These are phyloP conservation scores for Axinella damicornis DNA, from an alignment of 37 sponge, comb jelly and placozoan species.

Conservation along the genomic window DNA sequence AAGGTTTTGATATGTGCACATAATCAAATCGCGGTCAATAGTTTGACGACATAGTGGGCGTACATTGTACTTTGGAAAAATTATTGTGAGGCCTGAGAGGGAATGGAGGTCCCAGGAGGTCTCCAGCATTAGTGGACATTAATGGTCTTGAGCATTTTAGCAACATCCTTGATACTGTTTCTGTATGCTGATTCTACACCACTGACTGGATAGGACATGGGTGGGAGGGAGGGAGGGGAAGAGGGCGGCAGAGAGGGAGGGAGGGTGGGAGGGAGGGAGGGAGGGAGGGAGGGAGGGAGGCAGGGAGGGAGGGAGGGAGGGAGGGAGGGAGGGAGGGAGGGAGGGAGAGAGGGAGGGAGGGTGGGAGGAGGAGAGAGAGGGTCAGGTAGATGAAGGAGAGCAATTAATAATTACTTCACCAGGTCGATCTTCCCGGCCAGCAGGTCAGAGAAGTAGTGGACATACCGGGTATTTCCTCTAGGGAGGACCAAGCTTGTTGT, in stretches of 20 bases:
- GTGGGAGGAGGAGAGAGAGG: too few relatives aligned
- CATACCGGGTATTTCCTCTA: slow-evolving; percentile 81
- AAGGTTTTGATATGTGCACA: background rate
- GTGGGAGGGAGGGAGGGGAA: background rate
- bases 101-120: too few relatives aligned
- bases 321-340: too few relatives aligned
- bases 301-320: slow-evolving; percentile 1
- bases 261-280: background rate
- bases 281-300: slow-evolving; percentile 3
- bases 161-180: too few relatives aligned
- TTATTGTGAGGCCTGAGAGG: too few relatives aligned
- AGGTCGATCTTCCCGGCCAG: slow-evolving; percentile 81
- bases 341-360: background rate
- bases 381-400: background rate
- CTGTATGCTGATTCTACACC: too few relatives aligned
- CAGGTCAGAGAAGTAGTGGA: slow-evolving; percentile 92
- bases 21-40: background rate
- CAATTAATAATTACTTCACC: too few relatives aligned
- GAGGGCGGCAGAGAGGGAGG: background rate
- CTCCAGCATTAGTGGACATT: too few relatives aligned
- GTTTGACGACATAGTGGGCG: background rate
- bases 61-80: background rate
- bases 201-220: too few relatives aligned
- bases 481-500: slow-evolving; percentile 85
- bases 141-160: too few relatives aligned